Conservation (phyloP, 2,797 vertebrate genomes). For the Tinamus major region DNA sequence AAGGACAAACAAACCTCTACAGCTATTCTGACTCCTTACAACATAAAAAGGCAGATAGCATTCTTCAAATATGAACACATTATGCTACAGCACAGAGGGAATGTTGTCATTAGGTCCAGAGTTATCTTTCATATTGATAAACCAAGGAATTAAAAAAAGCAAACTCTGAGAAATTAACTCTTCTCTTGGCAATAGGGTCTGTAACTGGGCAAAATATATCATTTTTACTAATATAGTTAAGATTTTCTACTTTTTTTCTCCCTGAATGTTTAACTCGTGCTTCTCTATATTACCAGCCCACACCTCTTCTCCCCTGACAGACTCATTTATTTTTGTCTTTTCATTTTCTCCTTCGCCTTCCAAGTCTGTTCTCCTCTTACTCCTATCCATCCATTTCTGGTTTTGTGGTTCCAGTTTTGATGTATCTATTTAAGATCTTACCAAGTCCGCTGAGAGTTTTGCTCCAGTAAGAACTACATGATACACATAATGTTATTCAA, state of each 20-base stretch:
- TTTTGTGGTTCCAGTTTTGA: not conserved
- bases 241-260: not conserved
- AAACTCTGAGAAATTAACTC: not conserved
- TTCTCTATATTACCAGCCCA: not conserved
- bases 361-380: not conserved
- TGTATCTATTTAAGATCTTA: not conserved
- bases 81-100: not conserved
- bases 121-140: not conserved
- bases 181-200: not conserved
- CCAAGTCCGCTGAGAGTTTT: not conserved
- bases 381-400: not conserved
- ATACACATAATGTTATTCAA: not conserved
- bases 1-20: not conserved
- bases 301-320: not conserved
- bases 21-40: not conserved
- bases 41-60: not conserved
- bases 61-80: not conserved
- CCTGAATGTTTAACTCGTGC: not conserved
- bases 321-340: not conserved
- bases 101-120: not conserved
- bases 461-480: not conserved
- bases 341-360: not conserved
- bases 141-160: not conserved
- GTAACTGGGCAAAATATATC: not conserved
- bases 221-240: not conserved